Evolutionary conservation across 1,140 invertebrate genomes (phyloP).

Genomic region (Nixonia krombeini): DNA sequence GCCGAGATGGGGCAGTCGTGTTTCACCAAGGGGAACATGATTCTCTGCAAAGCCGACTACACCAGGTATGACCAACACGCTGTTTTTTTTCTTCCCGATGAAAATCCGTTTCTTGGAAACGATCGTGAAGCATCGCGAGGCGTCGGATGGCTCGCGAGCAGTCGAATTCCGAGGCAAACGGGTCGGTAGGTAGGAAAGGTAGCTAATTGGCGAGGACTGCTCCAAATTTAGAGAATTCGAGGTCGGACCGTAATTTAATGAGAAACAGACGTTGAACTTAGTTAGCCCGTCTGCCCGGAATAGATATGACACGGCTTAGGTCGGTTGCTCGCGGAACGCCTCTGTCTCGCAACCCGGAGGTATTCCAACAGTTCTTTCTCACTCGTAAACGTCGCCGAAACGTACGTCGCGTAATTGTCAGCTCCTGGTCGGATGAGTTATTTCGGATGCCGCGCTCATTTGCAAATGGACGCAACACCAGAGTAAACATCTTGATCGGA

Average conservation of each 20-base stretch:
- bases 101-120: slow-evolving; percentile 29
- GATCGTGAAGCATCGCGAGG: no score
- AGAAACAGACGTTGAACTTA: slow-evolving; percentile 70
- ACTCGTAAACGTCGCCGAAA: slow-evolving; percentile 9
- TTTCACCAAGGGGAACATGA: slow-evolving; percentile 92
- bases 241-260: slow-evolving; percentile 69
- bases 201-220: slow-evolving; percentile 62
- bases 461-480: slow-evolving; percentile 14
- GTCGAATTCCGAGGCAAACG: background rate
- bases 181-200: no score
- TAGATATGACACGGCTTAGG: slow-evolving; percentile 60
- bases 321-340: slow-evolving; percentile 15
- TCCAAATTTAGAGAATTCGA: slow-evolving; percentile 70
- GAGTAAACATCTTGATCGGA: no score
- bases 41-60: slow-evolving; percentile 94
- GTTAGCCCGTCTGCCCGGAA: slow-evolving; percentile 63
- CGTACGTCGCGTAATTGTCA: background rate
- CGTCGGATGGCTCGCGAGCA: no score
- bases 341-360: slow-evolving; percentile 17
- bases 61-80: slow-evolving; percentile 82
- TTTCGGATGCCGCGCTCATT: slow-evolving; percentile 17
- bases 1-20: slow-evolving; percentile 91
- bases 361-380: background rate
- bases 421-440: slow-evolving; percentile 26
- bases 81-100: no score